Evolutionary conservation across 2,888 invertebrate species (phyloP).

Genomic region (Lochmaea capreae): DNA sequence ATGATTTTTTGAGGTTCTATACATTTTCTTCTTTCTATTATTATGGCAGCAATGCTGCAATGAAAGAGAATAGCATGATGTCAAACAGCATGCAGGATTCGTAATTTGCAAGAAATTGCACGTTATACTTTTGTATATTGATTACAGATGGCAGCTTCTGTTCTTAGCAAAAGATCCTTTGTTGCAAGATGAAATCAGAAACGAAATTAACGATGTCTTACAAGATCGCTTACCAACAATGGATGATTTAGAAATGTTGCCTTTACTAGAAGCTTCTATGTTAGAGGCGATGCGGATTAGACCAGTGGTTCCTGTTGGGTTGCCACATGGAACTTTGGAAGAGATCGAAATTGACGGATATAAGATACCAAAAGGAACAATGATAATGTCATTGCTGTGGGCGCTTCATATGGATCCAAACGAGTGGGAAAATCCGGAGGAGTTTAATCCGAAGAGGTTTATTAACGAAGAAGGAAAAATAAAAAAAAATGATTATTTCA

Average conservation of each 20-base stretch:
- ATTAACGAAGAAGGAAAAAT: conserved; percentile 73
- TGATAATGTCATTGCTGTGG: conserved; percentile 87
- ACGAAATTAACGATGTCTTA: conserved; percentile 67
- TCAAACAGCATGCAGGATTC: too few relatives aligned
- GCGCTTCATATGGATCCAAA: conserved; percentile 80
- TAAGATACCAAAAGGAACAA: conserved; percentile 74
- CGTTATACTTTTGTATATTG: background rate
- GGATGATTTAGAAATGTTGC: conserved; percentile 69
- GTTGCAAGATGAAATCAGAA: conserved; percentile 72
- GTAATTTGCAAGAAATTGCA: too few relatives aligned
- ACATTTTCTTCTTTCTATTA: too few relatives aligned
- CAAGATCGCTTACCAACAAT: conserved; percentile 64
- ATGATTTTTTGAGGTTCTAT: too few relatives aligned
- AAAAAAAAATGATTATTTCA: conserved; percentile 75
- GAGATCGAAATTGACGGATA: conserved; percentile 68
- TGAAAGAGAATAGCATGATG: too few relatives aligned
- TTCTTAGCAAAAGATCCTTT: conserved; percentile 78
- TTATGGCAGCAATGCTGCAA: too few relatives aligned
- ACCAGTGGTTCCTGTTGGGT: conserved; percentile 84
- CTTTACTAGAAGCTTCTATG: conserved; percentile 78
- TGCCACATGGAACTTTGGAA: conserved; percentile 81
- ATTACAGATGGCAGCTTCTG: conserved; percentile 77
- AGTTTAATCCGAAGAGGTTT: conserved; percentile 78
- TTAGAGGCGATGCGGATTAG: conserved; percentile 83
- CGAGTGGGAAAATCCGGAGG: conserved; percentile 76